These are phyloP conservation scores for Mactromeris polynyma DNA, from an alignment of 2,888 invertebrate species.

Conservation along the genomic window DNA sequence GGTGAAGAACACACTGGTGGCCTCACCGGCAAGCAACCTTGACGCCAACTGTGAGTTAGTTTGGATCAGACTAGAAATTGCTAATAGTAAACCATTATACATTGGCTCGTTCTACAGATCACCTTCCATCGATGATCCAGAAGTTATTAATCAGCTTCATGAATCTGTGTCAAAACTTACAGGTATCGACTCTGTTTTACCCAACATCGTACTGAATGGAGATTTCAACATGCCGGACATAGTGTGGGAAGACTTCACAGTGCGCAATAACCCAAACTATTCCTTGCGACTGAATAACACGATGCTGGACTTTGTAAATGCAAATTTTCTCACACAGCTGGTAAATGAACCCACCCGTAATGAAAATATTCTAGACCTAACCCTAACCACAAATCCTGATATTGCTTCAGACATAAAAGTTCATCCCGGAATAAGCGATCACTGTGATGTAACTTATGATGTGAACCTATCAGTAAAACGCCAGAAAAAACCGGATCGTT, in stretches of 20 bases:
- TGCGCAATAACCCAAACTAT: slow-evolving; percentile 38
- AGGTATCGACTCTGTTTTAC: slow-evolving; percentile 8
- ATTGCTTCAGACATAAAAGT: slow-evolving; percentile 15
- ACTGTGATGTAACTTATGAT: slow-evolving; percentile 28
- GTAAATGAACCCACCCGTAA: slow-evolving; percentile 37
- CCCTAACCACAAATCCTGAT: slow-evolving; percentile 42
- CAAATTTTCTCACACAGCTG: slow-evolving; percentile 50
- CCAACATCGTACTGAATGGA: slow-evolving; percentile 48
- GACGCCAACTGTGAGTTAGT: background rate
- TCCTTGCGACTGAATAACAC: slow-evolving; percentile 32
- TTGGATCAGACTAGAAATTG: background rate
- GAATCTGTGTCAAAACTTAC: slow-evolving; percentile 41
- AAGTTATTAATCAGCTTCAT: slow-evolving; percentile 34
- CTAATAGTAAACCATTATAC: background rate
- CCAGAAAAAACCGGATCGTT: slow-evolving; percentile 41
- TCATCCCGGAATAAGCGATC: slow-evolving; percentile 48
- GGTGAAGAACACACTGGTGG: slow-evolving; percentile 8
- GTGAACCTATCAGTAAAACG: slow-evolving; percentile 34
- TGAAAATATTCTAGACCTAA: slow-evolving; percentile 48
- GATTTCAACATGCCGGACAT: slow-evolving; percentile 50
- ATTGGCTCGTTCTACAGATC: slow-evolving; percentile 16
- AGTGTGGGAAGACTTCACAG: slow-evolving; percentile 29
- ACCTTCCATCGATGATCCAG: slow-evolving; percentile 27
- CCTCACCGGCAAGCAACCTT: background rate
- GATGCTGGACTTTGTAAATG: slow-evolving; percentile 50